Evolutionary conservation across 2,888 invertebrate species (phyloP), one percentile per base, ranked within the genome.

Genomic region (Agrotis puta): DNA sequence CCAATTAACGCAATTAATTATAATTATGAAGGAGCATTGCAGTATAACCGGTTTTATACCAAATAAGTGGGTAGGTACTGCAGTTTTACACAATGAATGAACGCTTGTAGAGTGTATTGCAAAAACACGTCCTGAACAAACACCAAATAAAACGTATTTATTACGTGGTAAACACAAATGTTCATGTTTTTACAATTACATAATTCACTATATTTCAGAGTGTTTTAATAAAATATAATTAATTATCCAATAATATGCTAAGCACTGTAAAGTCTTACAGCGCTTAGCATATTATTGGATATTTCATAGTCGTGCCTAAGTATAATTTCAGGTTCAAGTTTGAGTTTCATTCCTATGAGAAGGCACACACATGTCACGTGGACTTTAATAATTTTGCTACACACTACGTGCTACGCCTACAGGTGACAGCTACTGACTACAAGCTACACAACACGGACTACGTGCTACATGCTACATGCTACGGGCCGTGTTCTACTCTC

Each of bases 1-100:
- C 33, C 48, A 81, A 77, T 75, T 80, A 76, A 61, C 59, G 56
- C 59, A 74, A 80, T 76, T 75, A 51, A 61, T 74, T 58, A 57
- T 53, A 53, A 63, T 53, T 63, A 64, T 53, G 45, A 24, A 24
- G 39, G 20, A 71, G 13, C n/a, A 70, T 48, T 71, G 54, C 22
- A 47, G 50, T 39, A 13, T 43, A 59, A 70, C 74, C 54, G 54
- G 59, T 78, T 71, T 24, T 39, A 67, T 70, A 18, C 18, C 20
- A 11, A 61, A 59, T 18, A 77, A 20, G 22, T 71, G 20, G 2
- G 16, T 22, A 58, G 2, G 2, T 57, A 45, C 4, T 72, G n/a
- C 64, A 54, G 20, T 58, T 79, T 79, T 56, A 50, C 50, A 59
- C 45, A 74, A 18, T 57, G 4, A 57, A 51, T 50, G 13, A 50